Base-by-base conservation (phyloP, 2,888 invertebrate genomes). In the Anthophora plumipes region DNA sequence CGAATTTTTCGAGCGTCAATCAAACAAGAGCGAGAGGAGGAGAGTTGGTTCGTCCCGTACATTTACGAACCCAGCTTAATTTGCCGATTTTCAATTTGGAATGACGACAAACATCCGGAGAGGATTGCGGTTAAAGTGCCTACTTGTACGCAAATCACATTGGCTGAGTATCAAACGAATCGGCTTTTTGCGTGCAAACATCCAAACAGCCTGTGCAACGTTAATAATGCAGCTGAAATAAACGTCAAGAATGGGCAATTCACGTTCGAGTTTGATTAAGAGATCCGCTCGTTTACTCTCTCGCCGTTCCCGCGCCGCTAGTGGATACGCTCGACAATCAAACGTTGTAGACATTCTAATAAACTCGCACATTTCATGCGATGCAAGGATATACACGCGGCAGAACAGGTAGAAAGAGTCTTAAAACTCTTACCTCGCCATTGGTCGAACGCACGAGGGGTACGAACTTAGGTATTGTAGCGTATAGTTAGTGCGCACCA, bases 181-280 rank as follows among this genome's bases (percentile, higher is more conserved):
- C 69, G 60, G 22, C 41, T 55, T 67, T 77, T 71, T 57, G 37
- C 61, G 61, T 43, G 71, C 37, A 77, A 80, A 77, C 54, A 61
- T 31, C 25, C 37, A 22, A 71, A 71, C 66, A 41, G 11, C n/a
- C 54, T 5, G 25, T 2, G 46, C 41, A 48, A 46, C 50, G 77
- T 80, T 70, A 77, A 79, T 76, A 76, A 70, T 61, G 66, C 61
- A 50, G 25, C 55, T 46, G 80, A 41, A 77, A 77, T 72, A 46
- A 63, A 63, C 57, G 80, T 50, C 37, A 68, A 39, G 39, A 55
- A 60, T 14, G 41, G 41, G 25, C 55, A 66, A 77, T 77, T 77
- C 71, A 50, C 70, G 61, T n/a, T 72, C 78, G 67, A 31, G 67
- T 71, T 80, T 77, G 78, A 77, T 80, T 67, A 80, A 77, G 72